Conservation (phyloP, 2,113 vertebrate species). For the Fregetta grallaria region DNA sequence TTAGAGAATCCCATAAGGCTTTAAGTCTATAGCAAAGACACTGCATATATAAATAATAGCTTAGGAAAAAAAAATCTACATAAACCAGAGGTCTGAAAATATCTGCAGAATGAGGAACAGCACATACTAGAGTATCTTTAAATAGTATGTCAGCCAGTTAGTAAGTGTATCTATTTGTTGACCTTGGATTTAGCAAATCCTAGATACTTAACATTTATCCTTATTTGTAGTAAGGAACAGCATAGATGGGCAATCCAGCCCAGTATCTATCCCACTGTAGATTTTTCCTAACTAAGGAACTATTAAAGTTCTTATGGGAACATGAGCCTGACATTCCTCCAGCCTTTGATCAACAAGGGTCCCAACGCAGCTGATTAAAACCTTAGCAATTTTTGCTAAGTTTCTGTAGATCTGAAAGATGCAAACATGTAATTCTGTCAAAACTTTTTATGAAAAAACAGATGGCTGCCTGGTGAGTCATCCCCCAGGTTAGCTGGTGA, state of each 20-base stretch:
- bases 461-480: not conserved
- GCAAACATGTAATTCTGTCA: not conserved
- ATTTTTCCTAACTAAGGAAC: not conserved
- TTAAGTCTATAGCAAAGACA: constrained; percentile 3
- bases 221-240: not conserved
- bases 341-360: not conserved
- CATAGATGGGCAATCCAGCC: not conserved
- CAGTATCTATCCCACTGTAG: not conserved
- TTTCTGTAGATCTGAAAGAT: not conserved
- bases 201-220: not conserved
- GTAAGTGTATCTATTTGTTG: not conserved
- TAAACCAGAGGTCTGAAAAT: not conserved
- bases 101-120: constrained; percentile 8
- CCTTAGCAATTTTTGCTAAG: not conserved
- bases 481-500: not conserved
- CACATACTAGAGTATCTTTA: not conserved
- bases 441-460: not conserved
- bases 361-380: not conserved
- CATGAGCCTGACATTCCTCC: not conserved
- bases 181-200: not conserved
- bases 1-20: not conserved
- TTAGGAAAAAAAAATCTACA: not conserved
- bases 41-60: not conserved
- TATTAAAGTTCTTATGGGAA: not conserved
- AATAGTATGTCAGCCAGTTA: constrained; percentile 10